phyloP scores from a whole-genome alignment of 2,888 invertebrate species.

The Gastrophysa polygoni region DNA sequence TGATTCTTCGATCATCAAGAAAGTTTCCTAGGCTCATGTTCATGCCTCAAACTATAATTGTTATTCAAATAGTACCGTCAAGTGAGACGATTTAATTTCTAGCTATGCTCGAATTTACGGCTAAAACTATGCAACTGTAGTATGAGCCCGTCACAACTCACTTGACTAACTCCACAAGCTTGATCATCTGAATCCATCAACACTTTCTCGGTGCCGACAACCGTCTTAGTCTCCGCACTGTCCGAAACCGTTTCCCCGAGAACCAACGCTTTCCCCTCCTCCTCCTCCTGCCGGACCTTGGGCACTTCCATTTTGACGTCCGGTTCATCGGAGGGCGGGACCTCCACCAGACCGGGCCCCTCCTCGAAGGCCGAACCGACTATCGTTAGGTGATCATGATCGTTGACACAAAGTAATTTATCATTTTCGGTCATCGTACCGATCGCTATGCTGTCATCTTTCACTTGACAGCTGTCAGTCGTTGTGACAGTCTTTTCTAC shows the following conservation, averaged over 20 bases:
- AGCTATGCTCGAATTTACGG: no score
- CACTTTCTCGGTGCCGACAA: not conserved
- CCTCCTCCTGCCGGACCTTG: no score
- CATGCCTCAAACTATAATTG: no score
- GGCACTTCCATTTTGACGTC: not conserved
- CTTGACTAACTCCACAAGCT: no score
- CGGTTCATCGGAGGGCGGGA: not conserved
- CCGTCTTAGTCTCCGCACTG: no score
- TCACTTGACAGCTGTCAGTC: conserved; percentile 18
- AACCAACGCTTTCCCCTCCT: not conserved
- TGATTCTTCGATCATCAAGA: no score
- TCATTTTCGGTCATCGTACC: conserved; percentile 35
- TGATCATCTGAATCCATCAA: not conserved
- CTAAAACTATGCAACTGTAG: no score
- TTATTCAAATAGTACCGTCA: no score
- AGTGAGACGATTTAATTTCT: no score
- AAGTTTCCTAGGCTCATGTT: no score
- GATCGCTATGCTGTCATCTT: conserved; percentile 15
- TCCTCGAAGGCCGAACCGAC: not conserved
- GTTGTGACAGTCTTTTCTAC: not conserved
- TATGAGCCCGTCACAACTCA: no score
- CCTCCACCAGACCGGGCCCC: not conserved
- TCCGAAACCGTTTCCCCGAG: not conserved
- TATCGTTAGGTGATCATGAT: conserved; percentile 1
- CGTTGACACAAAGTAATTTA: conserved; percentile 38